These are phyloP conservation scores for Fregetta grallaria DNA, from an alignment of 2,113 vertebrate genomes.

Conservation along the genomic window DNA sequence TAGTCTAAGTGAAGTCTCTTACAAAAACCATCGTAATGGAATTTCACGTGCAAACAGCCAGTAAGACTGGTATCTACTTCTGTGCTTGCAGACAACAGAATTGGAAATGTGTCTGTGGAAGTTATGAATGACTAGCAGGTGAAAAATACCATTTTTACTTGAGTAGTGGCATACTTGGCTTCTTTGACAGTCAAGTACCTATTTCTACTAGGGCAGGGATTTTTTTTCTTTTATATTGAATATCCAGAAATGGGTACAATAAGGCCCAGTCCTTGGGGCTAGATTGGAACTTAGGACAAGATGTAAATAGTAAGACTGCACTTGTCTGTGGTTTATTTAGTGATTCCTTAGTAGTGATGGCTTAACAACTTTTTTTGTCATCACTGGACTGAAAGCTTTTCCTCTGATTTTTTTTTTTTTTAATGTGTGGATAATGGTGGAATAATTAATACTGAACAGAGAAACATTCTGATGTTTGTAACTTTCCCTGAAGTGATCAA, in stretches of 20 bases:
- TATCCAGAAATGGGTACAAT: background rate
- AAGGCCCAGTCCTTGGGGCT: background rate
- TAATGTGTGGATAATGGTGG: background rate
- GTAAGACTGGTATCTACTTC: background rate
- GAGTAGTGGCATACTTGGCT: background rate
- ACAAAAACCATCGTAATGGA: background rate
- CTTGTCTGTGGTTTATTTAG: background rate
- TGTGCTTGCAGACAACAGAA: background rate
- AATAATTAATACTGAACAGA: background rate
- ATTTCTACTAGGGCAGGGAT: background rate
- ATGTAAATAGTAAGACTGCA: background rate
- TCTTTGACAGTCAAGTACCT: background rate
- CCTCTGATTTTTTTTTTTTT: background rate
- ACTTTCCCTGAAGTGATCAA: background rate
- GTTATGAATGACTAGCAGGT: background rate
- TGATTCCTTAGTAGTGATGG: background rate
- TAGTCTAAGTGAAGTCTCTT: background rate
- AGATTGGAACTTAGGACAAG: background rate
- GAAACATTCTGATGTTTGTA: background rate
- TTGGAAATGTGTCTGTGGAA: background rate
- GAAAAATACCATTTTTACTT: background rate
- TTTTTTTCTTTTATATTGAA: background rate
- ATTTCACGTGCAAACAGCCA: background rate
- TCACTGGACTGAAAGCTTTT: background rate
- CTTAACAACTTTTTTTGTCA: background rate